Conservation (phyloP, 2,113 vertebrate species). For the Nothobranchius kuhntae region DNA sequence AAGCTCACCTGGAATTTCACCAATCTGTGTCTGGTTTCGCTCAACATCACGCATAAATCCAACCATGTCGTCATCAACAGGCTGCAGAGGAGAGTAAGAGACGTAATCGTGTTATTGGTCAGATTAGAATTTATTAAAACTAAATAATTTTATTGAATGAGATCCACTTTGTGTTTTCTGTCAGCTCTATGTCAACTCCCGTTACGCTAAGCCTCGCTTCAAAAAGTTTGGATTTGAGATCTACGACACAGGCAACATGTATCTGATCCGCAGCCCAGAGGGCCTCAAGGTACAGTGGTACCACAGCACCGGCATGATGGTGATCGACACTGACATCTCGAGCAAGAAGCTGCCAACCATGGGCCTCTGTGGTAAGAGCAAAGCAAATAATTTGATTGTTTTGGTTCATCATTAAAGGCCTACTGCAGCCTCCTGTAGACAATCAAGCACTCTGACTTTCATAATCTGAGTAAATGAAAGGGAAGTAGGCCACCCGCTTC, state of each 20-base stretch:
- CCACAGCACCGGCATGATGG: slow-evolving; percentile 92
- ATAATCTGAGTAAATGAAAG: too few relatives aligned
- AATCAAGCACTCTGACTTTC: too few relatives aligned
- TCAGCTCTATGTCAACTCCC: slow-evolving; percentile 88
- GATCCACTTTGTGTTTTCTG: neutral
- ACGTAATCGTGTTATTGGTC: neutral
- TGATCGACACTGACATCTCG: slow-evolving; percentile 85
- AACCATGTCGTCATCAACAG: slow-evolving; percentile 87
- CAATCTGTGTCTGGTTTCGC: slow-evolving; percentile 85
- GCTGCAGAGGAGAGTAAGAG: slow-evolving; percentile 88
- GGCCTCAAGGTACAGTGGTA: slow-evolving; percentile 93
- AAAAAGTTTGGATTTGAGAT: slow-evolving; percentile 91
- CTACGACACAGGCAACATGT: slow-evolving; percentile 95
- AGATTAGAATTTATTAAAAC: neutral
- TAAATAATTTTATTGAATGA: neutral
- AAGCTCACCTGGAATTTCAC: slow-evolving; percentile 84
- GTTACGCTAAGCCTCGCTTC: slow-evolving; percentile 87
- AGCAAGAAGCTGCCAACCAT: slow-evolving; percentile 76
- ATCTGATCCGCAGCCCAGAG: slow-evolving; percentile 86
- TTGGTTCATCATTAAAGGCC: too few relatives aligned
- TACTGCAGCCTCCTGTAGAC: too few relatives aligned
- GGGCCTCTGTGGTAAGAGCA: slow-evolving; percentile 87
- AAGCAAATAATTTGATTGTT: too few relatives aligned
- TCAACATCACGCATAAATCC: slow-evolving; percentile 88
- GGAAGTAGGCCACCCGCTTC: too few relatives aligned